These are phyloP conservation scores for Eupleurogrammus muticus DNA, from an alignment of 2,797 vertebrate species.

Conservation along the genomic window DNA sequence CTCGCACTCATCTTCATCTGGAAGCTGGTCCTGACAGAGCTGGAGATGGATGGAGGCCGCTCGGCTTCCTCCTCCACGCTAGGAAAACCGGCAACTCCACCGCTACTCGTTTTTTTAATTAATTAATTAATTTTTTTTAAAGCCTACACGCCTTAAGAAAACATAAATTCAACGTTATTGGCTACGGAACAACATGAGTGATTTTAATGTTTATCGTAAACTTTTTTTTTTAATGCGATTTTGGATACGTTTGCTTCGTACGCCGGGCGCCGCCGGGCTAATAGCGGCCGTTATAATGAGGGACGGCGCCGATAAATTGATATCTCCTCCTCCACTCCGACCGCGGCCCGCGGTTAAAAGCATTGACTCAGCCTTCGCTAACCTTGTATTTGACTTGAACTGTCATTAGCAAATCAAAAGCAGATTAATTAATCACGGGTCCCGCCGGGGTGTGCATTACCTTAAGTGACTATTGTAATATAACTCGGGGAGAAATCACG, in stretches of 20 bases:
- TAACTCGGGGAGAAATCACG: constrained; percentile 78
- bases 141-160: constrained; percentile 21
- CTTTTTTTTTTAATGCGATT: constrained; percentile 45
- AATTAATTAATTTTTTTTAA: background rate
- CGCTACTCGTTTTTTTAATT: no score
- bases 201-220: constrained; percentile 46
- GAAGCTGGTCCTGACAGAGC: constrained; percentile 58
- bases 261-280: constrained; percentile 50
- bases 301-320: constrained; percentile 77
- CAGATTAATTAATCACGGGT: constrained; percentile 81
- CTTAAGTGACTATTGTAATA: constrained; percentile 84
- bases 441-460: constrained; percentile 71
- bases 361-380: constrained; percentile 80
- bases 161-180: constrained; percentile 37
- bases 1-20: constrained; percentile 75
- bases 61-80: constrained; percentile 74
- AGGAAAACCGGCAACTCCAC: no score
- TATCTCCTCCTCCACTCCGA: constrained; percentile 63
- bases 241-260: constrained; percentile 22
- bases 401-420: constrained; percentile 83
- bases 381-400: constrained; percentile 80
- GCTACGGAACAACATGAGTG: constrained; percentile 45
- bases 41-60: constrained; percentile 62
- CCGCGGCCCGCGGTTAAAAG: constrained; percentile 68
- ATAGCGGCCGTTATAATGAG: constrained; percentile 72